These are phyloP conservation scores for Periophthalmus magnuspinnatus DNA, from an alignment of 2,797 vertebrate species.

Conservation along the genomic window DNA sequence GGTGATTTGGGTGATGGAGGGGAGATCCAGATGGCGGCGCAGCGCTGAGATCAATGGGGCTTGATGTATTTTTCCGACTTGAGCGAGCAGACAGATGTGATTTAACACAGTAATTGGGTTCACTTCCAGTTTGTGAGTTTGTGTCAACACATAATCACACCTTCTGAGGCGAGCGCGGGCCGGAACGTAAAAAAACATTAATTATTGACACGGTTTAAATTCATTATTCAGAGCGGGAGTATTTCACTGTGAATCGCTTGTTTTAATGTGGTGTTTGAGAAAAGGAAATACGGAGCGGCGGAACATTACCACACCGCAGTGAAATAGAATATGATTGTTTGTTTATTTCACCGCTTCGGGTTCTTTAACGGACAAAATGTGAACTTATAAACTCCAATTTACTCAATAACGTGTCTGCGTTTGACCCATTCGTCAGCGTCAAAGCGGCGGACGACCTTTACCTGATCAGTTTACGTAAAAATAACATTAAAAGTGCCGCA, in stretches of 20 bases:
- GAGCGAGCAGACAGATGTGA: slow-evolving; percentile 72
- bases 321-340: background rate
- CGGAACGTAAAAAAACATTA: slow-evolving; percentile 24
- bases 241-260: background rate
- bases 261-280: background rate
- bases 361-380: background rate
- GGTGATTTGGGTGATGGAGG: slow-evolving; percentile 74
- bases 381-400: no score
- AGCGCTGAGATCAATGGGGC: slow-evolving; percentile 71
- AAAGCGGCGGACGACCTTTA: no score
- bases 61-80: slow-evolving; percentile 65
- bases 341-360: background rate
- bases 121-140: slow-evolving; percentile 54
- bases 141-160: slow-evolving; percentile 62
- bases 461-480: no score
- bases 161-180: slow-evolving; percentile 31
- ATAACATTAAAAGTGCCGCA: no score
- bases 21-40: slow-evolving; percentile 76
- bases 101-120: slow-evolving; percentile 70
- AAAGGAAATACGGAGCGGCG: background rate
- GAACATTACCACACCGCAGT: background rate
- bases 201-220: slow-evolving; percentile 28
- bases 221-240: slow-evolving; percentile 1
- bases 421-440: no score
- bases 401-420: no score